Percentiles rank a stretch among this genome's conserved stretches.
Evolutionary conservation across 2,797 vertebrate species (phyloP).

Genomic region (Dipus sagitta): DNA sequence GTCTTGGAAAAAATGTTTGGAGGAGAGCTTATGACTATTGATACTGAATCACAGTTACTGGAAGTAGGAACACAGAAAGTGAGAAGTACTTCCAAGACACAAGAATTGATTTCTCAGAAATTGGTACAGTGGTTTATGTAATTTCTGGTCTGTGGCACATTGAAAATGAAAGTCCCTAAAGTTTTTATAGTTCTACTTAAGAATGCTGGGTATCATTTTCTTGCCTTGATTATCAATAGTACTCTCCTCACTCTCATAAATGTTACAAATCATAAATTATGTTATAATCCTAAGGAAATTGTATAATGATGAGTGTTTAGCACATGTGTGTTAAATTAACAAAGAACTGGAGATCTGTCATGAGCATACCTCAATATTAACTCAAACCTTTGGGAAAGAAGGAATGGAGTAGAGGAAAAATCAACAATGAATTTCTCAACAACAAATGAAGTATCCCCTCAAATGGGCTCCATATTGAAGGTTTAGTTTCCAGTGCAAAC

Average conservation of each 20-base stretch:
- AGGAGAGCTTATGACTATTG: not conserved
- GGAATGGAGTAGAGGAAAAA: not conserved
- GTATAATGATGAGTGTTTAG: not conserved
- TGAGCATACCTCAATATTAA: not conserved
- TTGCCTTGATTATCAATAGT: not conserved
- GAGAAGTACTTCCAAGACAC: rapidly evolving
- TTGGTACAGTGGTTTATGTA: not conserved
- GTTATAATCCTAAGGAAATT: not conserved
- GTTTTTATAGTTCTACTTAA: conserved; percentile 42
- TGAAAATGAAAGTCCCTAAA: conserved; percentile 40
- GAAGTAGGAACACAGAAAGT: not conserved
- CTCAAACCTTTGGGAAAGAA: not conserved
- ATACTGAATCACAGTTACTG: not conserved
- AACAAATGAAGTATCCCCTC: not conserved
- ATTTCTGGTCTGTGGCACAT: conserved; percentile 6
- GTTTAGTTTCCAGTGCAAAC: not conserved
- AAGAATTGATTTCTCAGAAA: no score
- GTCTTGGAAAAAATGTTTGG: not conserved
- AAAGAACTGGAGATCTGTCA: not conserved
- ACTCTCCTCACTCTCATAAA: not conserved
- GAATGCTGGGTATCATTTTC: conserved; percentile 53
- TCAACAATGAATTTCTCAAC: not conserved
- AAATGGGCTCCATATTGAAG: not conserved
- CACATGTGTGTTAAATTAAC: not conserved
- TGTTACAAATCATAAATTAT: not conserved